These are phyloP conservation scores for Triplophysa rosa DNA, from an alignment of 2,113 vertebrate species.

Conservation along the genomic window DNA sequence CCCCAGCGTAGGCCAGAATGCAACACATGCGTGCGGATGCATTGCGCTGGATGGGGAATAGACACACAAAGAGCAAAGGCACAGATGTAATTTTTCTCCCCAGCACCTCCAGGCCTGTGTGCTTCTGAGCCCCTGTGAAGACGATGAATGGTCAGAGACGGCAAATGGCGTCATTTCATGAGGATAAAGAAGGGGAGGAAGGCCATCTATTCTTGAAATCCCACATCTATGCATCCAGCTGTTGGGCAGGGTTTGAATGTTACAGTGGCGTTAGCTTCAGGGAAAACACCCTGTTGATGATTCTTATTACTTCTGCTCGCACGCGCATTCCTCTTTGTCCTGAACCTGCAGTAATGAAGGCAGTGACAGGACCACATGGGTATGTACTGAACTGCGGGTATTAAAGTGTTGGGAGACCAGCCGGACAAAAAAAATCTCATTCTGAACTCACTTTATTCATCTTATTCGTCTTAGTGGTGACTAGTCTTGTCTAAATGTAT, in stretches of 20 bases:
- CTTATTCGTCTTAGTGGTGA: neutral
- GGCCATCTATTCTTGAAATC: neutral
- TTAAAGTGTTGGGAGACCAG: neutral
- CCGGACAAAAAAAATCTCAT: neutral
- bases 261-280: slow-evolving; percentile 28
- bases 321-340: slow-evolving; percentile 35
- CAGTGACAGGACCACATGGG: slow-evolving; percentile 2
- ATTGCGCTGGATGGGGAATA: slow-evolving; percentile 39
- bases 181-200: neutral
- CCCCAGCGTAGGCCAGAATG: slow-evolving; percentile 50
- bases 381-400: slow-evolving; percentile 7
- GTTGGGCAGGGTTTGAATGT: slow-evolving; percentile 26
- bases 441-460: neutral
- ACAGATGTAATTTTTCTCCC: slow-evolving; percentile 1
- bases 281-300: slow-evolving; percentile 38
- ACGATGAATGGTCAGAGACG: slow-evolving; percentile 24
- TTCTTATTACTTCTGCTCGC: slow-evolving; percentile 28
- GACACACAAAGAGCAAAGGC: slow-evolving; percentile 45
- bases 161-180: slow-evolving; percentile 1
- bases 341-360: slow-evolving; percentile 29
- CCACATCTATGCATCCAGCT: slow-evolving; percentile 19
- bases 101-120: neutral
- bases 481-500: too few relatives aligned
- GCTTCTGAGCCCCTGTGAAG: neutral
- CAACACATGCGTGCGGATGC: slow-evolving; percentile 45